A percentile compares a stretch with the other conserved stretches of the same genome.
Evolutionary conservation across 2,113 vertebrate species (phyloP).

Genomic region (Kobus ellipsiprymnus): DNA sequence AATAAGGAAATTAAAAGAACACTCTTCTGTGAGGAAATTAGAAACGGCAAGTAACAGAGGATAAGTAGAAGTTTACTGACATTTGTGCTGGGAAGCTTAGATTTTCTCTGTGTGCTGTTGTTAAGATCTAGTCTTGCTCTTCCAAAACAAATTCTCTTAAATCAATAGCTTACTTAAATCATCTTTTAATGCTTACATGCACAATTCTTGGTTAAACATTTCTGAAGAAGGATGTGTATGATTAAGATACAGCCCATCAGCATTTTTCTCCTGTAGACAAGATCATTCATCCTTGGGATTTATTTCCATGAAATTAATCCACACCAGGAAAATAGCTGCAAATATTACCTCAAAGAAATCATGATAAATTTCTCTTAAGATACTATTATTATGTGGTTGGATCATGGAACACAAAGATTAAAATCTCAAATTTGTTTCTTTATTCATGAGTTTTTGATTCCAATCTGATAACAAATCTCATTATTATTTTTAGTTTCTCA

Average conservation of each 20-base stretch:
- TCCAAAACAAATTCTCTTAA: not conserved
- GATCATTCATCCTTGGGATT: not conserved
- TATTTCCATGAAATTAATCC: not conserved
- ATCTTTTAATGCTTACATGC: not conserved
- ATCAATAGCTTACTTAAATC: not conserved
- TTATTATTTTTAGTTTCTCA: not conserved
- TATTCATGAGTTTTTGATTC: not conserved
- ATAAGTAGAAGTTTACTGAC: not conserved
- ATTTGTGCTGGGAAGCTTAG: not conserved
- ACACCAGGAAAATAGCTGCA: not conserved
- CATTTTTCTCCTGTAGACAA: not conserved
- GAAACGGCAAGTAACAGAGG: not conserved
- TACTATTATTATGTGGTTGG: not conserved
- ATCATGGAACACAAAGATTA: not conserved
- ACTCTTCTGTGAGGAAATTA: not conserved
- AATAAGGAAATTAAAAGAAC: not conserved
- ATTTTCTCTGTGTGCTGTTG: not conserved
- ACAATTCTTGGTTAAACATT: not conserved
- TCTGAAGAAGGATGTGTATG: not conserved
- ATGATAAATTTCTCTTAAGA: not conserved
- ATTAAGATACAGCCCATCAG: not conserved
- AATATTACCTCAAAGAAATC: not conserved
- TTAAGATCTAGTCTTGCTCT: not conserved
- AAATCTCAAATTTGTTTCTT: not conserved
- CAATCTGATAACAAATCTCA: not conserved